phyloP scores from a whole-genome alignment of 2,113 vertebrate species.

The Xiphorhynchus elegans region DNA sequence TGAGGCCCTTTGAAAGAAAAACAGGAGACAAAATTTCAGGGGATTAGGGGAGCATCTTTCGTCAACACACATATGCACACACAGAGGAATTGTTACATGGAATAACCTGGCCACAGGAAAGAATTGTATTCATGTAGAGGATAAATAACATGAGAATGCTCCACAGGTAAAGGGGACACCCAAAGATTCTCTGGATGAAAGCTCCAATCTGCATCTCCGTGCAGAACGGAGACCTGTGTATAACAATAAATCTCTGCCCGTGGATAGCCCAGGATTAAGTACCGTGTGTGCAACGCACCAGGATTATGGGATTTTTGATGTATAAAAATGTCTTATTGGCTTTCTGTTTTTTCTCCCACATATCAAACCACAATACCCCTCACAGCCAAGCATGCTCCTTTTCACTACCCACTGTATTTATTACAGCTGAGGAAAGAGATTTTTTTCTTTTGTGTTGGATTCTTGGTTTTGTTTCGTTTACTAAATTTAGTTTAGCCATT shows the following conservation, averaged over 20 bases:
- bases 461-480: background rate
- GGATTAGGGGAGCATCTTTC: background rate
- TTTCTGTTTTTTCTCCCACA: background rate
- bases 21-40: fast-evolving
- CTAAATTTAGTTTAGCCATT: slow-evolving; percentile 52
- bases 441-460: background rate
- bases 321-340: background rate
- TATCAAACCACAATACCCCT: background rate
- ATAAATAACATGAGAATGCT: background rate
- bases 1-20: background rate
- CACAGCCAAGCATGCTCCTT: background rate
- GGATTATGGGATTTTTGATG: background rate
- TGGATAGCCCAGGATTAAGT: background rate
- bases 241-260: background rate
- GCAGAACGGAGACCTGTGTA: background rate
- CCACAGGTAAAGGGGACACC: background rate
- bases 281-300: background rate
- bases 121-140: fast-evolving
- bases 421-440: background rate
- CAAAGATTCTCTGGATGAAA: background rate
- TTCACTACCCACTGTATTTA: background rate
- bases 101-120: fast-evolving
- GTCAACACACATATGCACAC: background rate
- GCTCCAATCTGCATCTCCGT: background rate
- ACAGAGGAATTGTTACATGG: fast-evolving